Evolutionary conservation across 2,113 vertebrate genomes (phyloP), one percentile per base, ranked within the genome.

Genomic region (Andinoacara biseriatus): DNA sequence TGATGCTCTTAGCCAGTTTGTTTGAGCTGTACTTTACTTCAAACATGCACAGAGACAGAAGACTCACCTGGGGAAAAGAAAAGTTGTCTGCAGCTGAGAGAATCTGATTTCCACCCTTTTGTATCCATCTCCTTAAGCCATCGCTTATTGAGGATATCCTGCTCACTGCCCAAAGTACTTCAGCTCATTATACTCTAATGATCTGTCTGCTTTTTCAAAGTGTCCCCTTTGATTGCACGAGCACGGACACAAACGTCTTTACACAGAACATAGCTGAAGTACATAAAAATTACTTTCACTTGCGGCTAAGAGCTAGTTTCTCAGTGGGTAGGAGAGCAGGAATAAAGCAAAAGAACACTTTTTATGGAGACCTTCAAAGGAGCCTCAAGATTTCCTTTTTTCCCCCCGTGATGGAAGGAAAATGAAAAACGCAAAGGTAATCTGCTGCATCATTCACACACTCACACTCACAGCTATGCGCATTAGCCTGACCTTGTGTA

Each of bases 21-120:
- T 92, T 90, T 83, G 82, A 93, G 81, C 81, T 80, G 54, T 67
- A 33, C 74, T 92, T 86, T 38, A 87, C 90, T 92, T 92, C 92
- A 93, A 93, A 92, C 78, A 69, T 78, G 54, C 79, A 75, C 76
- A 40, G 43, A 92, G 76, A 84, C 74, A 87, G 87, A 90, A 56
- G 89, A 93, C 89, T 94, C 92, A 95, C 94, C 92, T 93, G 91
- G 77, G 67, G 90, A 90, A 92, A 91, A 87, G 87, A 93, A 91
- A 90, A 90, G 84, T 77, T 61, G 83, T 83, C 88, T 91, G 82
- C 67, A 80, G 87, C 88, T 31, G 58, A 80, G 80, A 85, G 84
- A 87, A 89, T 93, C 86, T 56, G 84, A 89, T 87, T 92, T 88
- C 85, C 83, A 80, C 77, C 76, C 86, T 76, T 80, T 80, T 82